phyloP scores from a whole-genome alignment of 2,113 vertebrate species.

The Otocyon megalotis region DNA sequence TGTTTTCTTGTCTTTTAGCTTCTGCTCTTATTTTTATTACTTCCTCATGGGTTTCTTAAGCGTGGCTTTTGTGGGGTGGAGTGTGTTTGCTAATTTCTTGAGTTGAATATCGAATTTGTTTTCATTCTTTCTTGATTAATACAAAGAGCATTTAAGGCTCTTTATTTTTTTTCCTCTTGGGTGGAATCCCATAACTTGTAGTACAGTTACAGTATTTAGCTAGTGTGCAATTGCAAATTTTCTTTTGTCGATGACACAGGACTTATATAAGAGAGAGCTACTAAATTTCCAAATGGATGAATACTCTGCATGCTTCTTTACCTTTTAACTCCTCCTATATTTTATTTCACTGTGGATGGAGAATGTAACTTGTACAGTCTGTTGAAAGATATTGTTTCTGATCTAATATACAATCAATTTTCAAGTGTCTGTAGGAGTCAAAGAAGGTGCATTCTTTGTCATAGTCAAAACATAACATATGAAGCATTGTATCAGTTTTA shows the following conservation, averaged over 20 bases:
- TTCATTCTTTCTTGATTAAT: conserved; percentile 68
- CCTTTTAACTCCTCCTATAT: conserved; percentile 4
- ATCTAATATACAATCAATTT: background rate
- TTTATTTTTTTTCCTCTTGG: background rate
- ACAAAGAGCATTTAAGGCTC: conserved; percentile 49
- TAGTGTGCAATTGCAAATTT: background rate
- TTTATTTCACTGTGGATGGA: background rate
- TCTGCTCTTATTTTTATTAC: conserved; percentile 61
- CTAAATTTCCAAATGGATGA: conserved; percentile 7
- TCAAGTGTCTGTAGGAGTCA: background rate
- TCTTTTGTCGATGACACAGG: background rate
- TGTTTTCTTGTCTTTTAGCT: conserved; percentile 44
- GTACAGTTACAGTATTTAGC: background rate
- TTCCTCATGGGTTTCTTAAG: conserved; percentile 56
- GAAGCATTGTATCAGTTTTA: background rate
- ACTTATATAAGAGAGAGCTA: background rate
- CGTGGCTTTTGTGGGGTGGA: background rate
- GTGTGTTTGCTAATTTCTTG: conserved; percentile 51
- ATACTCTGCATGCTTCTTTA: background rate
- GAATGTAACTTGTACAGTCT: background rate
- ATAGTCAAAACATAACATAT: background rate
- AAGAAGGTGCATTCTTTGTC: background rate
- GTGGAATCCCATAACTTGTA: background rate
- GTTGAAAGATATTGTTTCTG: background rate
- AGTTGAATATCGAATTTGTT: conserved; percentile 66